These are phyloP conservation scores for Tenebrio molitor DNA, from an alignment of 1,140 invertebrate genomes.

Conservation along the genomic window DNA sequence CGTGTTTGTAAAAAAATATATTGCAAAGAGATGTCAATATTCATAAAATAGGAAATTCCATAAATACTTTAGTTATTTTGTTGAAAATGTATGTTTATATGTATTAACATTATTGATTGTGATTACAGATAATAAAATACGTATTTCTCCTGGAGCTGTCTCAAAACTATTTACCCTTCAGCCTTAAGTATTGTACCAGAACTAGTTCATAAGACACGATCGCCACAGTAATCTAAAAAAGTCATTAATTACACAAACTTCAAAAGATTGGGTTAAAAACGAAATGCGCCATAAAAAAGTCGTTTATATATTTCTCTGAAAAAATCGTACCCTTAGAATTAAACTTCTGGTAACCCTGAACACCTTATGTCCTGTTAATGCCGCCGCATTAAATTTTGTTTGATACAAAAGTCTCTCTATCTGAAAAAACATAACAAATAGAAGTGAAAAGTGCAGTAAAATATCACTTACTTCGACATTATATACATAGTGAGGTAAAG, in stretches of 20 bases:
- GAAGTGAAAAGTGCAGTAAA: not conserved
- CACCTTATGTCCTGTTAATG: conserved; percentile 76
- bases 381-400: conserved; percentile 72
- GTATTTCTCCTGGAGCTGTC: no score
- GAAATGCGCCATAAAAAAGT: no score
- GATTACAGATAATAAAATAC: no score
- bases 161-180: no score
- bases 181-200: conserved; percentile 59
- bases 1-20: no score
- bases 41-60: no score
- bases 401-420: conserved; percentile 75
- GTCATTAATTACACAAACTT: not conserved
- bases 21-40: no score
- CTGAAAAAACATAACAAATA: conserved; percentile 62
- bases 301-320: no score
- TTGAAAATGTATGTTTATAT: no score
- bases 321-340: conserved; percentile 75
- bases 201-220: conserved; percentile 65
- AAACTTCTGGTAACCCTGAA: conserved; percentile 74
- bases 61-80: no score
- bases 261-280: no score
- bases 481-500: conserved; percentile 9
- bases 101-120: no score
- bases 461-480: conserved; percentile 29
- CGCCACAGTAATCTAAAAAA: conserved; percentile 64